Evolutionary conservation across 2,797 vertebrate species (phyloP).

Genomic region (Enteromius afrohamiltoni): DNA sequence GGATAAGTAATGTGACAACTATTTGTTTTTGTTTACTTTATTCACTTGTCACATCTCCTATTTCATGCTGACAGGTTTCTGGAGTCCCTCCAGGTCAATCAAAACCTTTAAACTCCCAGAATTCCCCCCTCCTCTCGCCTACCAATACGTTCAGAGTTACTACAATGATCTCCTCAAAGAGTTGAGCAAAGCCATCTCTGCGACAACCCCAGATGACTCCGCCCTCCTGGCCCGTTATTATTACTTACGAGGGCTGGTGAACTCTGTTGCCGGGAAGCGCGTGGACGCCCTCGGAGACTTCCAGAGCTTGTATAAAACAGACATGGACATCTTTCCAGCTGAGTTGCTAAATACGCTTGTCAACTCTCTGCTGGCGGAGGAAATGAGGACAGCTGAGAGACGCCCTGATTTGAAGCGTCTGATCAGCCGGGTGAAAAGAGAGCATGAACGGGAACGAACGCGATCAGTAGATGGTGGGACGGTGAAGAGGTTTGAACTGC

Average conservation of each 20-base stretch:
- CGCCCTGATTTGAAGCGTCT: slow-evolving; percentile 86
- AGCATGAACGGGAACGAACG: slow-evolving; percentile 74
- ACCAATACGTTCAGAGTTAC: slow-evolving; percentile 88
- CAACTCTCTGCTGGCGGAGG: slow-evolving; percentile 75
- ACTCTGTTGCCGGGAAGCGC: slow-evolving; percentile 83
- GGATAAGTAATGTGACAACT: not conserved
- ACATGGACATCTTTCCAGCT: slow-evolving; percentile 89
- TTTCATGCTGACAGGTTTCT: slow-evolving; percentile 74
- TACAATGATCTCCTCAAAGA: slow-evolving; percentile 80
- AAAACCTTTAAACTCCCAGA: slow-evolving; percentile 89
- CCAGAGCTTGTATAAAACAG: slow-evolving; percentile 93
- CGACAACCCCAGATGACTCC: slow-evolving; percentile 79
- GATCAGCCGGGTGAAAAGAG: slow-evolving; percentile 83
- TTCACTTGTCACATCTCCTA: slow-evolving; percentile 48
- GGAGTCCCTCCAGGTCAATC: slow-evolving; percentile 67
- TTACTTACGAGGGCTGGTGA: slow-evolving; percentile 90
- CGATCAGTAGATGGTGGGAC: slow-evolving; percentile 67
- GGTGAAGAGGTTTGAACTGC: slow-evolving; percentile 91
- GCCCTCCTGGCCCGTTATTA: slow-evolving; percentile 89
- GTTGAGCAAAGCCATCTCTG: slow-evolving; percentile 84
- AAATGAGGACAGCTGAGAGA: slow-evolving; percentile 79
- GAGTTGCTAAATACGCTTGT: slow-evolving; percentile 86
- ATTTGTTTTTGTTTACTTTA: not conserved
- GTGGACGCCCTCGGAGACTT: slow-evolving; percentile 91
- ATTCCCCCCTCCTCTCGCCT: slow-evolving; percentile 87